Evolutionary conservation across 2,797 vertebrate species (phyloP), one percentile per base, ranked within the genome.

Genomic region (Microtus obscurus): DNA sequence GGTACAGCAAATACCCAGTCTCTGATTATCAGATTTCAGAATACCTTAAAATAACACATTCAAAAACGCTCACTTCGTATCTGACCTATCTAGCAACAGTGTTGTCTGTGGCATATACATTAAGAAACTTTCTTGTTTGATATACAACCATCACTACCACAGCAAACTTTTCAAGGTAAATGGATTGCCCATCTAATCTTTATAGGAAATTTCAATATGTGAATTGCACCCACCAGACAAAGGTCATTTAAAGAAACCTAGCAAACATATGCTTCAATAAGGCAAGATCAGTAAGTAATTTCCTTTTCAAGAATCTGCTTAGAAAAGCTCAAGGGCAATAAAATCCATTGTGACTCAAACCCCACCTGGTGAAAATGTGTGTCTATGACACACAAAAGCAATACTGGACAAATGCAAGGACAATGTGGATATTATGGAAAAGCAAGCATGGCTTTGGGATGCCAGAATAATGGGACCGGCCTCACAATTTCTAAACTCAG

Each of bases 341-440:
- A 74, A 92, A 93, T 67, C 48, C 94, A 91, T 37, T n/a, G 69
- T 48, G 37, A 45, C 51, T 11, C 65, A 83, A 93, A 90, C 34
- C 4, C 6, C 1, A 63, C 56, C 51, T 40, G 3, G 23, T 69
- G 37, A 91, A 91, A 97, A 73, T 91, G 3, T 43, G 40, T 90
- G 45, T 34, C 19, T 29, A 73, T 90, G 37, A 53, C 25, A 76
- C n/a, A 8, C 56, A 23, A 86, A 91, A 88, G 85, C 1, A 23
- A 95, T 61, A n/a, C 21, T 37, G 17, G 5, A 8, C 4, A 79
- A 69, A 34, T 43, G n/a, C 53, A 73, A 90, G 56, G 40, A 93
- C 73, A 82, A 81, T 3, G 6, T 27, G 13, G 10, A 37, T 59
- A 9, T 48, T 65, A 16, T 17, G 23, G 51, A 65, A 63, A 86